A percentile compares a stretch with the other conserved stretches of the same genome.
phyloP scores from a whole-genome alignment of 2,888 invertebrate species.

The Aporophyla nigra region DNA sequence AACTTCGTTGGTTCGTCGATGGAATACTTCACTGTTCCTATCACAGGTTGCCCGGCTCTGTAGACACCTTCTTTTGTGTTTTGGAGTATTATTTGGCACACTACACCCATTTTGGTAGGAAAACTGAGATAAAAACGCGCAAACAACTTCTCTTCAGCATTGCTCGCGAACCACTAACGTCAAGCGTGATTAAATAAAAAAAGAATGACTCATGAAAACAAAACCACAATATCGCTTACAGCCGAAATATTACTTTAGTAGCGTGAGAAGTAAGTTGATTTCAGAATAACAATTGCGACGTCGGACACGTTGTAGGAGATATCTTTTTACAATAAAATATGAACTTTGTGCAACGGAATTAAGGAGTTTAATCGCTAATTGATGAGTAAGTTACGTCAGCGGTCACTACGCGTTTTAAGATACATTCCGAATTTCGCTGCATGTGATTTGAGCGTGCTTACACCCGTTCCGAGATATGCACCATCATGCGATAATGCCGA shows the following conservation, averaged over 20 bases:
- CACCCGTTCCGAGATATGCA: no score
- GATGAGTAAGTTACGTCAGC: not conserved
- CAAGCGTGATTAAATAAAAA: not conserved
- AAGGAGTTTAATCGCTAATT: not conserved
- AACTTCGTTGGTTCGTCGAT: conserved; percentile 64
- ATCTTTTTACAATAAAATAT: not conserved
- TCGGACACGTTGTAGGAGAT: not conserved
- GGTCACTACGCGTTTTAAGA: not conserved
- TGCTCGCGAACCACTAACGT: conserved; percentile 8
- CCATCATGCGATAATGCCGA: no score
- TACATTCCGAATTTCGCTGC: no score
- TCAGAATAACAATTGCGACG: conserved; percentile 5
- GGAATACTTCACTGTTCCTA: conserved; percentile 65
- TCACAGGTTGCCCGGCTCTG: conserved; percentile 62
- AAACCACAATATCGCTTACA: not conserved
- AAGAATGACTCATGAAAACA: conserved; percentile 11
- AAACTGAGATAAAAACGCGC: not conserved
- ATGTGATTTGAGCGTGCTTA: no score
- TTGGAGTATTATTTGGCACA: conserved; percentile 65
- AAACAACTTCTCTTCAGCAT: not conserved
- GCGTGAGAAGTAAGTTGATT: not conserved
- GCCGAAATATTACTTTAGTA: not conserved
- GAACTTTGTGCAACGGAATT: not conserved
- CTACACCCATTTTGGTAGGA: conserved; percentile 36
- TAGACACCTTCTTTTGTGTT: conserved; percentile 59